These are phyloP conservation scores for Apotomis betuletana DNA, from an alignment of 2,888 invertebrate genomes.

Conservation along the genomic window DNA sequence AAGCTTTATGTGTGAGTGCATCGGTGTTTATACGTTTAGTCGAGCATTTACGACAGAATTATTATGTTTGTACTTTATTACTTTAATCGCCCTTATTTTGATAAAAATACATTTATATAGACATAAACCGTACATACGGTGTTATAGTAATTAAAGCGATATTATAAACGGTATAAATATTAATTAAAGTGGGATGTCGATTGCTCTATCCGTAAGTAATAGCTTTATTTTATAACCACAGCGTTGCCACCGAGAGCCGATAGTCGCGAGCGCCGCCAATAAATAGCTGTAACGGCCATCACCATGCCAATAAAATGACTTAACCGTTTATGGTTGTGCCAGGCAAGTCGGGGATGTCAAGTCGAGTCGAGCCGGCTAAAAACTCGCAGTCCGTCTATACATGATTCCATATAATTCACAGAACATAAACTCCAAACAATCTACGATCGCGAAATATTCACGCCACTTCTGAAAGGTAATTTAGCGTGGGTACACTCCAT, in stretches of 20 bases:
- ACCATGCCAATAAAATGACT: constrained; percentile 56
- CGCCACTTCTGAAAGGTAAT: constrained; percentile 51
- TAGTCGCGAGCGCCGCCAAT: constrained; percentile 44
- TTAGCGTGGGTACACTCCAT: constrained; percentile 61
- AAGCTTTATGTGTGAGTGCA: neutral
- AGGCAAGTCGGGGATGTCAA: constrained; percentile 44
- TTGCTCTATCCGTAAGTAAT: constrained; percentile 16
- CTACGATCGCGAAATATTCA: constrained; percentile 33
- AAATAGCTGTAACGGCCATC: constrained; percentile 56
- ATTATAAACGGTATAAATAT: neutral
- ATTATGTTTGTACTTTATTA: neutral
- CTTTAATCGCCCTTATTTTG: neutral
- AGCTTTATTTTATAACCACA: constrained; percentile 32
- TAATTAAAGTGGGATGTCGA: constrained; percentile 4
- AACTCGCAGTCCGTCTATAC: neutral
- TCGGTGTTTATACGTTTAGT: neutral
- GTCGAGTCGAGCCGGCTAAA: constrained; percentile 3
- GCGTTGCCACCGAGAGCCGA: constrained; percentile 9
- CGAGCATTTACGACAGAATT: neutral
- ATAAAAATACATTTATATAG: neutral
- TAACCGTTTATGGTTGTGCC: constrained; percentile 52
- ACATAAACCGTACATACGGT: neutral
- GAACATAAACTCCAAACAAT: constrained; percentile 44
- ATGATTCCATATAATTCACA: constrained; percentile 28
- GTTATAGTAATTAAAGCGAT: constrained; percentile 2